These are phyloP conservation scores for Trichonephila clavata DNA, from an alignment of 1,140 invertebrate species.

Conservation along the genomic window DNA sequence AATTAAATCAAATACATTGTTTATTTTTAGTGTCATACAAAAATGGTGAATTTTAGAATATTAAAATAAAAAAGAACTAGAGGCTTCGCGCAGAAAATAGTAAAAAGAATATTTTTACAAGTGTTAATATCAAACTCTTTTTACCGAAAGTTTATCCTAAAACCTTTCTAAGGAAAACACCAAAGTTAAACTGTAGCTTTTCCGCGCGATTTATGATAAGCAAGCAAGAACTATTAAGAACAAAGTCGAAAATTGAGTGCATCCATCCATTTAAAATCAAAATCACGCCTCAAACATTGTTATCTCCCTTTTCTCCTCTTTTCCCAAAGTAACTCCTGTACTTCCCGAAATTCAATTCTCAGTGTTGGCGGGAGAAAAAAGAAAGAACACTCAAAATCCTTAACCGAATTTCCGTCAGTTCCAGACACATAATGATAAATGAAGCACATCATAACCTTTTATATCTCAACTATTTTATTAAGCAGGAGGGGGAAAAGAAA, in stretches of 20 bases:
- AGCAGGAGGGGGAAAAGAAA: background rate
- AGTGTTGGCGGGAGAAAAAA: background rate
- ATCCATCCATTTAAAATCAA: background rate
- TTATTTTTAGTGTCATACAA: too few relatives aligned
- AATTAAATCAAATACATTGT: too few relatives aligned
- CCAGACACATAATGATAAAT: constrained; percentile 5
- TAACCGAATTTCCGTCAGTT: background rate
- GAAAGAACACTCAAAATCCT: background rate
- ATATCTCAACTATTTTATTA: constrained; percentile 39
- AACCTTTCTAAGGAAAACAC: too few relatives aligned
- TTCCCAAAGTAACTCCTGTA: background rate
- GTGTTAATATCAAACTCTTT: too few relatives aligned
- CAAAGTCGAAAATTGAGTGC: background rate
- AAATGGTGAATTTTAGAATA: too few relatives aligned
- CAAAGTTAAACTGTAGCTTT: too few relatives aligned
- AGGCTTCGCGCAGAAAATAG: too few relatives aligned
- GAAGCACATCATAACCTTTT: constrained; percentile 52
- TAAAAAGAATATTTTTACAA: too few relatives aligned
- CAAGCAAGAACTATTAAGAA: too few relatives aligned
- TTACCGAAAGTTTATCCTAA: too few relatives aligned
- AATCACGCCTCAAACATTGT: background rate
- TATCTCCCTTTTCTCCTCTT: background rate
- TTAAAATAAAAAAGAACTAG: too few relatives aligned
- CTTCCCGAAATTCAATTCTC: background rate
- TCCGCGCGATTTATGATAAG: too few relatives aligned